Evolutionary conservation across 2,113 vertebrate genomes (phyloP).

Genomic region (Thomomys bottae): DNA sequence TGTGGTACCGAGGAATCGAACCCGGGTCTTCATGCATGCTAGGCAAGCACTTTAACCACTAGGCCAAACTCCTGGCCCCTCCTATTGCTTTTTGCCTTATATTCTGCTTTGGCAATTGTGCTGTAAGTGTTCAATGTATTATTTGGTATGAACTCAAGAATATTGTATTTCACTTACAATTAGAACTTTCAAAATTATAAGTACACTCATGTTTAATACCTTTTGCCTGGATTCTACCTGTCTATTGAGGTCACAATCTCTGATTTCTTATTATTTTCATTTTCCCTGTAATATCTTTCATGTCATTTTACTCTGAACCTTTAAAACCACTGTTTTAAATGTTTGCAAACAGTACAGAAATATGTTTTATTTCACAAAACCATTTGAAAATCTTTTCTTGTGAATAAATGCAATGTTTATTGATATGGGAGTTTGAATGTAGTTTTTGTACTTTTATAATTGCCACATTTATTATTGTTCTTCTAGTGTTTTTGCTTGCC

Average conservation of each 20-base stretch:
- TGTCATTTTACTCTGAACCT: no score
- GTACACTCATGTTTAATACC: background rate
- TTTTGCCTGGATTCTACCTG: background rate
- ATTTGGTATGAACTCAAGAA: no score
- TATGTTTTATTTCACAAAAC: constrained; percentile 7
- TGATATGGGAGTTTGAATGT: background rate
- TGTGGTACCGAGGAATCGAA: no score
- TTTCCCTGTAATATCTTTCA: background rate
- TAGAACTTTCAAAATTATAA: background rate
- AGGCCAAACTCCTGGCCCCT: no score
- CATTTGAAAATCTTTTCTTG: background rate
- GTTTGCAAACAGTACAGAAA: background rate
- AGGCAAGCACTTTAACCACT: no score
- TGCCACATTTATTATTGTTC: no score
- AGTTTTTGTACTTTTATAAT: no score
- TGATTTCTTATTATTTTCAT: background rate
- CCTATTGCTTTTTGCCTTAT: background rate
- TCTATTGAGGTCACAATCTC: background rate
- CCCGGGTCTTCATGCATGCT: no score
- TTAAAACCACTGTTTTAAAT: background rate
- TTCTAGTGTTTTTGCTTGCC: background rate
- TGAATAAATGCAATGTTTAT: background rate
- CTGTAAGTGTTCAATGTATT: background rate
- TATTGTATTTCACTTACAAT: background rate
- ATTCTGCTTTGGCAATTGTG: background rate